A percentile compares a stretch with the other conserved stretches of the same genome.
Conservation (phyloP, 2,797 vertebrate genomes). For the Anguilla pacifica region DNA sequence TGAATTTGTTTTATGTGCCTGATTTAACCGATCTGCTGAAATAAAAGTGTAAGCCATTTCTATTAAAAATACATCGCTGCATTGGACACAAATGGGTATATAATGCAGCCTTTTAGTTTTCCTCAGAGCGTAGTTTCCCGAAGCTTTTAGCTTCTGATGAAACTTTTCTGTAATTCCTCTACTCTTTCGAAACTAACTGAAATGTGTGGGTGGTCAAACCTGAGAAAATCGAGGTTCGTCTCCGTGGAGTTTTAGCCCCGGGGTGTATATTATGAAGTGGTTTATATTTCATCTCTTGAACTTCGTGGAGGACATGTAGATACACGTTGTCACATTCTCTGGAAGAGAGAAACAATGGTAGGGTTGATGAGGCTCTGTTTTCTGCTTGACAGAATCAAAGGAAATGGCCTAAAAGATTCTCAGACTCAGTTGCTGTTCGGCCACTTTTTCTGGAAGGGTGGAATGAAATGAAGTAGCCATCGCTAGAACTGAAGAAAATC, state of each 20-base stretch:
- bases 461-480: not conserved
- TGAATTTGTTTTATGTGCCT: slow-evolving; percentile 49
- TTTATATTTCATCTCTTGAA: slow-evolving; percentile 75
- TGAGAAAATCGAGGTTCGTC: slow-evolving; percentile 61
- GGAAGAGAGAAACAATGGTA: slow-evolving; percentile 66
- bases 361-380: slow-evolving; percentile 53
- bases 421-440: not conserved
- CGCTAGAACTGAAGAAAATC: not conserved
- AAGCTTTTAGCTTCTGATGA: slow-evolving; percentile 27
- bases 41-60: not conserved
- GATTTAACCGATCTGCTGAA: slow-evolving; percentile 35
- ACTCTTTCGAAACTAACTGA: slow-evolving; percentile 35
- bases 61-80: not conserved
- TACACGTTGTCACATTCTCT: slow-evolving; percentile 70
- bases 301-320: slow-evolving; percentile 63
- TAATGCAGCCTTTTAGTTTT: slow-evolving; percentile 10
- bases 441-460: not conserved
- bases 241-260: slow-evolving; percentile 66
- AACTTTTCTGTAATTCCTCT: slow-evolving; percentile 32
- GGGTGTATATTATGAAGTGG: slow-evolving; percentile 73
- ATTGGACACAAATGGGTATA: slow-evolving; percentile 22
- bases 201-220: slow-evolving; percentile 68
- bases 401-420: not conserved
- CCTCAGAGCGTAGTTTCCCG: not conserved
- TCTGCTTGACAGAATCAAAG: not conserved